Evolutionary conservation across 2,888 invertebrate genomes (phyloP), one percentile per base, ranked within the genome.

Genomic region (Hofmannophila pseudospretella): DNA sequence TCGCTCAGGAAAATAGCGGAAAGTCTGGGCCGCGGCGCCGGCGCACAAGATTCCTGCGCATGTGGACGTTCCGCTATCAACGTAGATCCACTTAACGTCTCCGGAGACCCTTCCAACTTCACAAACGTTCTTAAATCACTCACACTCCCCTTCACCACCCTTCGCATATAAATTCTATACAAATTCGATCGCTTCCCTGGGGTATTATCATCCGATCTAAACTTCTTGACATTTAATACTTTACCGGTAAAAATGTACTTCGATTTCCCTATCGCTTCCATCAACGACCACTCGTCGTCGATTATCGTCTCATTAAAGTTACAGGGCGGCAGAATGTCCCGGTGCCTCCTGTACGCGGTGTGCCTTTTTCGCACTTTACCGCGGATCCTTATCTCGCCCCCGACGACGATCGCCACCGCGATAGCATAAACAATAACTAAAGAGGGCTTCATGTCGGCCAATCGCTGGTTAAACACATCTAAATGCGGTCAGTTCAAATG

Each of bases 201-300:
- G 25, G 47, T 44, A 32, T 60, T 68, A 33, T 70, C 69, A 5
- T 63, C 59, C 16, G 75, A 64, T 47, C 70, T 74, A 49, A 75
- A 69, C 53, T 81, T 84, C 49, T 73, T 82, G 44, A 85, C 76
- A 49, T 67, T 81, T 53, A 88, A 56, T 55, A 88, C 87, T 76
- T 88, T 88, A 22, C 74, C 88, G 13, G 88, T 88, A 67, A 88
- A 88, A 62, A 88, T 87, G 56, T 74, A 88, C 62, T 82, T 81
- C 3, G 88, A 85, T 52, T 76, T 76, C 39, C 74, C 72, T 72
- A 88, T 87, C 64, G 85, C 84, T 42, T 78, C 80, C 76, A 85
- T 79, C 70, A 88, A 58, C 42, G 87, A 71, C 78, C 84, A 80
- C 67, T 85, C 82, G 56, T 88, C 84, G 51, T 82, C 78, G 41